phyloP scores from a whole-genome alignment of 1,140 invertebrate species.

The Drosophila athabasca region DNA sequence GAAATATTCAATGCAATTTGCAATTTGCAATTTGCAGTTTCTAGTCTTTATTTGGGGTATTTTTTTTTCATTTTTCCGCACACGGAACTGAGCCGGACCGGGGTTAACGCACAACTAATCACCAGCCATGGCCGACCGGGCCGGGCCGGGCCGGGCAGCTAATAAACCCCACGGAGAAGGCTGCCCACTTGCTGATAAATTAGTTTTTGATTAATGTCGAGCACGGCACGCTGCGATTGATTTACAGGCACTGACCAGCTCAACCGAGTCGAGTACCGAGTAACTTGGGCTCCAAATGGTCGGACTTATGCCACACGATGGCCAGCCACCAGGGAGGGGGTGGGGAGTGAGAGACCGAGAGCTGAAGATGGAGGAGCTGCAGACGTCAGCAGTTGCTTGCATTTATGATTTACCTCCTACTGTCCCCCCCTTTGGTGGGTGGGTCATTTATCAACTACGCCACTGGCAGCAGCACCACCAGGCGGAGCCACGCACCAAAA shows the following conservation, averaged over 20 bases:
- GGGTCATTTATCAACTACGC: slow-evolving; percentile 53
- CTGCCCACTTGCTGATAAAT: slow-evolving; percentile 58
- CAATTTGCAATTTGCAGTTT: slow-evolving; percentile 56
- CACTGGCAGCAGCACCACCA: slow-evolving; percentile 24
- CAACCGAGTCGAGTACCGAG: slow-evolving; percentile 25
- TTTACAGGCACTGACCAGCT: slow-evolving; percentile 44
- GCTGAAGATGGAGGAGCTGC: slow-evolving; percentile 37
- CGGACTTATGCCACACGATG: slow-evolving; percentile 36
- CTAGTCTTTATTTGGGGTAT: slow-evolving; percentile 4
- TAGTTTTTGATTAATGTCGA: slow-evolving; percentile 77
- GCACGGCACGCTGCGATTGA: slow-evolving; percentile 53
- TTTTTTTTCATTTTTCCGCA: not conserved
- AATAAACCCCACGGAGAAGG: slow-evolving; percentile 34
- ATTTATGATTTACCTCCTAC: slow-evolving; percentile 42
- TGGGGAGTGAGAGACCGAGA: slow-evolving; percentile 9
- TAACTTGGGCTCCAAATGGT: slow-evolving; percentile 40
- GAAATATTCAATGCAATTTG: slow-evolving; percentile 72
- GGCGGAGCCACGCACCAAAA: slow-evolving; percentile 16
- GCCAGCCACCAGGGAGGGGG: slow-evolving; percentile 12
- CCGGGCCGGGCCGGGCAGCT: slow-evolving; percentile 24
- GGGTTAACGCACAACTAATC: slow-evolving; percentile 80
- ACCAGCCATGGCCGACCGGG: slow-evolving; percentile 45
- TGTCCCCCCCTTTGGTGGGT: slow-evolving; percentile 12
- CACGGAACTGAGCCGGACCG: slow-evolving; percentile 35
- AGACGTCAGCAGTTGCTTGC: slow-evolving; percentile 48